Base-by-base conservation (phyloP, 2,113 vertebrate species). In the Brevimyrus niger region DNA sequence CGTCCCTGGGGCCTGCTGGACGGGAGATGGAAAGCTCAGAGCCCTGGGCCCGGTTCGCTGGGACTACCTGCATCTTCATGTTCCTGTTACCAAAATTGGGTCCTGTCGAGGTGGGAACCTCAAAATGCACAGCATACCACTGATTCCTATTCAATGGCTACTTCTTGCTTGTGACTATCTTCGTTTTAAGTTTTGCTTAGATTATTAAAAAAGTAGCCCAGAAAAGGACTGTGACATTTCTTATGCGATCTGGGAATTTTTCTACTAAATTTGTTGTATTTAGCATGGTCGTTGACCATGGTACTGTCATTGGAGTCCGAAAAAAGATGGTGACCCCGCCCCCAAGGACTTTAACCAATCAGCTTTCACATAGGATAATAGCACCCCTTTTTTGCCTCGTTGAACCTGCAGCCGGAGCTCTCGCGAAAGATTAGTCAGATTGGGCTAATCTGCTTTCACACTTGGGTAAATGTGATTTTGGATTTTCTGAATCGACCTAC, bases 401-500 rank as follows among this genome's bases (percentile, higher is more conserved):
- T 8, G 38, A 89, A 83, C 47, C 47, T 89, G 73, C 23, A 21
- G 23, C 61, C 17, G 0, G n/a, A 23, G n/a, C 13, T 10, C 15
- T 47, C 8, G 23, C 21, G 4, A 58, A 89, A 47, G 47, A n/a
- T n/a, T 50, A 86, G 9, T 86, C n/a, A 89, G 31, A 84, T 83
- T 42, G 51, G 23, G 42, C 31, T 89, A 83, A 89, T 44, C 88
- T 84, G 27, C 88, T 55, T 89, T 89, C 19, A 84, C 38, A 27
- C 48, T n/a, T 83, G 76, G 42, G n/a, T 83, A 42, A 80, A 31
- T 13, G 69, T 83, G 35, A 44, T 84, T 35, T 83, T 44, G 21
- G 47, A 50, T 51, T 82, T 84, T 19, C 80, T 38, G 53, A 44
- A 53, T 17, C 21, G 44, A 27, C 47, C n/a, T 48, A 46, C 76